Evolutionary conservation across 2,113 vertebrate genomes (phyloP).

Genomic region (Porphyrio hochstetteri): DNA sequence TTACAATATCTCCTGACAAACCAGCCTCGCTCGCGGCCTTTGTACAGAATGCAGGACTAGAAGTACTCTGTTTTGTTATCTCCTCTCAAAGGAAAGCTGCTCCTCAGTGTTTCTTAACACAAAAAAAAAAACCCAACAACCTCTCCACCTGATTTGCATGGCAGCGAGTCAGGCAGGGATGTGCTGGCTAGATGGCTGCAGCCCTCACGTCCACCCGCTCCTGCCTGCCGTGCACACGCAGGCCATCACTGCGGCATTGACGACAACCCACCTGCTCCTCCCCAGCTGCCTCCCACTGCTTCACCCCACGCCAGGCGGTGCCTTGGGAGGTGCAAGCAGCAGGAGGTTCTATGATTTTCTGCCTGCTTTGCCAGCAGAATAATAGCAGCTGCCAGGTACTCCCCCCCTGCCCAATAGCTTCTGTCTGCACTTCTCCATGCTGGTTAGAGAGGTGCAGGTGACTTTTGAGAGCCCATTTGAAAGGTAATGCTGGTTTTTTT

Average conservation of each 20-base stretch:
- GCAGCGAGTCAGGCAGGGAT: neutral
- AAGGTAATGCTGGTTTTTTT: neutral
- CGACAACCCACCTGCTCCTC: neutral
- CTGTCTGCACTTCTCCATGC: neutral
- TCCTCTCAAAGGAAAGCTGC: neutral
- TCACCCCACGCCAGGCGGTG: fast-evolving
- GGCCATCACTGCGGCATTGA: fast-evolving
- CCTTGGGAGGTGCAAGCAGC: neutral
- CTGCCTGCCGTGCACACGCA: fast-evolving
- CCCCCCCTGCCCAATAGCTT: fast-evolving
- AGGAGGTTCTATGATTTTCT: neutral
- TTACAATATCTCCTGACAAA: neutral
- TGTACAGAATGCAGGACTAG: neutral
- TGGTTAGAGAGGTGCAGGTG: neutral
- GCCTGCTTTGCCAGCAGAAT: neutral
- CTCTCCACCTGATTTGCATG: neutral
- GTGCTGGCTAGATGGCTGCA: neutral
- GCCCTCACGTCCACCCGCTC: fast-evolving
- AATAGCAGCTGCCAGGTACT: neutral
- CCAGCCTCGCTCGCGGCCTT: neutral
- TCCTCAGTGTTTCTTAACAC: neutral
- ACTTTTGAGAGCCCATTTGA: fast-evolving
- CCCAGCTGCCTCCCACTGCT: neutral
- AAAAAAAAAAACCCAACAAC: neutral
- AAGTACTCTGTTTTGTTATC: neutral